Percentiles rank a stretch among this genome's conserved stretches.
phyloP scores from a whole-genome alignment of 2,113 vertebrate species.

The Heloderma charlesbogerti region DNA sequence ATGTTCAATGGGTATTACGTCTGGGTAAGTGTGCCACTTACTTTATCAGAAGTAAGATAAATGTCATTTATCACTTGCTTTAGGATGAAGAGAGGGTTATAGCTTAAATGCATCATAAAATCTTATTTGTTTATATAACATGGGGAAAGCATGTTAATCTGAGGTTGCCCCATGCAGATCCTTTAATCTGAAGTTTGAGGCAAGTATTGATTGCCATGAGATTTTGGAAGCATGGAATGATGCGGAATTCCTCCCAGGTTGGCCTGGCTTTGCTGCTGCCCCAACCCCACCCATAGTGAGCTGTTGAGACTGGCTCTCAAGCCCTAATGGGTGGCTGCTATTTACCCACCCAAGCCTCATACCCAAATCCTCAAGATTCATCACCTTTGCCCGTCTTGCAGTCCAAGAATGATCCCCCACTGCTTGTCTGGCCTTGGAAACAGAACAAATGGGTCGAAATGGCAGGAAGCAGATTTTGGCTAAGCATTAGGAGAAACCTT shows the following conservation, averaged over 20 bases:
- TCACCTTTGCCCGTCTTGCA: background rate
- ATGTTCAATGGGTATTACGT: too few relatives aligned
- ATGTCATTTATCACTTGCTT: background rate
- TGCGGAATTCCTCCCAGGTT: background rate
- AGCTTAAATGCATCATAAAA: background rate
- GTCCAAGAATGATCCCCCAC: background rate
- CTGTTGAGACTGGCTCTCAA: background rate
- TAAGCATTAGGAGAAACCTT: too few relatives aligned
- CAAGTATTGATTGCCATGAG: background rate
- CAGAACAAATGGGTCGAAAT: too few relatives aligned
- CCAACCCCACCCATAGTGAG: background rate
- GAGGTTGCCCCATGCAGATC: background rate
- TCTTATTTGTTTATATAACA: background rate
- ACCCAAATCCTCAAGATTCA: background rate
- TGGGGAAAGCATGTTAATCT: background rate
- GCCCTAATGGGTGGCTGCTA: background rate
- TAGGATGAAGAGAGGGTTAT: background rate
- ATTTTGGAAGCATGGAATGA: background rate
- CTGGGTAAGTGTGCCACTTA: too few relatives aligned
- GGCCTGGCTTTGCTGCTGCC: background rate
- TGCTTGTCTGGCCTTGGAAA: background rate
- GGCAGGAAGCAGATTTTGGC: too few relatives aligned
- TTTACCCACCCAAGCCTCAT: background rate
- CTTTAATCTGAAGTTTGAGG: background rate
- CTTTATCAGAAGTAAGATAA: too few relatives aligned